phyloP scores from a whole-genome alignment of 2,888 invertebrate genomes.

The Chromoteleia sp. region DNA sequence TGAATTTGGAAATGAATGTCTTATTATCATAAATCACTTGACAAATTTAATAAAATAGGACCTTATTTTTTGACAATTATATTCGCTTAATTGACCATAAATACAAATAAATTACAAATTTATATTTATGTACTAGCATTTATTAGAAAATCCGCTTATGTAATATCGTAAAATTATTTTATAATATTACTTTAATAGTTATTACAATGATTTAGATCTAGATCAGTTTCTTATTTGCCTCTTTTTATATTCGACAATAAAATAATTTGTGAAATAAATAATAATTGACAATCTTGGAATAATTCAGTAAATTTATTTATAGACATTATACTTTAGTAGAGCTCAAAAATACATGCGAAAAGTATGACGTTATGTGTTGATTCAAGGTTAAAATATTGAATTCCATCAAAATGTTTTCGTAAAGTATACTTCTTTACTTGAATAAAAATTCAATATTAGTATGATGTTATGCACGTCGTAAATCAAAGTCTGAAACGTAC shows the following conservation, averaged over 20 bases:
- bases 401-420: slow-evolving; percentile 18
- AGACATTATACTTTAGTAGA: background rate
- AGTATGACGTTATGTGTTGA: background rate
- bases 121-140: background rate
- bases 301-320: too few relatives aligned
- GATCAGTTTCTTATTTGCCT: too few relatives aligned
- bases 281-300: too few relatives aligned
- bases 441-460: slow-evolving; percentile 19
- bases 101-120: background rate
- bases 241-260: too few relatives aligned
- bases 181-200: too few relatives aligned
- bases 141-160: background rate
- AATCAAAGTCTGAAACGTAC: slow-evolving; percentile 20
- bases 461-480: slow-evolving; percentile 18
- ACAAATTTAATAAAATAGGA: background rate
- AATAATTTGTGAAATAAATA: too few relatives aligned
- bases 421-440: slow-evolving; percentile 16
- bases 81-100: slow-evolving; percentile 8
- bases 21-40: too few relatives aligned
- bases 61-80: too few relatives aligned
- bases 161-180: too few relatives aligned
- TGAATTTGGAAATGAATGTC: too few relatives aligned
- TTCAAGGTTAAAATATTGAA: slow-evolving; percentile 16
- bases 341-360: background rate
- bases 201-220: too few relatives aligned